Conservation (phyloP, 2,888 invertebrate genomes). For the Hofmannophila pseudospretella region DNA sequence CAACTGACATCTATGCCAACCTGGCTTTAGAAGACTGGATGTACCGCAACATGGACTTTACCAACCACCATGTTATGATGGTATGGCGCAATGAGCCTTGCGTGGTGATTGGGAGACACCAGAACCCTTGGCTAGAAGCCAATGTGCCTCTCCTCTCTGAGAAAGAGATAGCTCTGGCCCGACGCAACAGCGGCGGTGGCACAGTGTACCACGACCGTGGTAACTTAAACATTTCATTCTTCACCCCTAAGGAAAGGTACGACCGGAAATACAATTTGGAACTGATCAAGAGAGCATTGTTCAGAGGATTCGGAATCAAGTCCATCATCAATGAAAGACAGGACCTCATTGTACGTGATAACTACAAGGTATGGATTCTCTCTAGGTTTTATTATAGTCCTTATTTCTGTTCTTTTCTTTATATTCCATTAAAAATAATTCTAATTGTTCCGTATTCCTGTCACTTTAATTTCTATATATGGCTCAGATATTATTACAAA, state of each 20-base stretch:
- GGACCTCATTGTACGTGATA: slow-evolving; percentile 89
- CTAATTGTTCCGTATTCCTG: too few relatives aligned
- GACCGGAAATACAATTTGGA: slow-evolving; percentile 92
- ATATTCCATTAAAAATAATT: too few relatives aligned
- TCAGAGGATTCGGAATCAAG: slow-evolving; percentile 88
- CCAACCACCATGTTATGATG: slow-evolving; percentile 89
- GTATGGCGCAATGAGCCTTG: slow-evolving; percentile 96
- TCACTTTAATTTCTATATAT: too few relatives aligned
- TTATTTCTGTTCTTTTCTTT: too few relatives aligned
- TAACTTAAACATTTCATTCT: slow-evolving; percentile 95
- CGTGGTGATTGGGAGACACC: slow-evolving; percentile 97
- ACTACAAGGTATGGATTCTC: slow-evolving; percentile 88
- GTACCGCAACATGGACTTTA: slow-evolving; percentile 91
- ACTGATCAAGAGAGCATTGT: slow-evolving; percentile 89
- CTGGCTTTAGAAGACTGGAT: slow-evolving; percentile 98
- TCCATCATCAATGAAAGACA: slow-evolving; percentile 88
- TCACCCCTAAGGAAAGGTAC: slow-evolving; percentile 89
- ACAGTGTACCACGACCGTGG: slow-evolving; percentile 97
- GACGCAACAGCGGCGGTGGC: slow-evolving; percentile 97
- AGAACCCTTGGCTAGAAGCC: slow-evolving; percentile 97
- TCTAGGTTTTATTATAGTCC: too few relatives aligned
- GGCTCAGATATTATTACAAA: too few relatives aligned
- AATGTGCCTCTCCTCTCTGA: slow-evolving; percentile 83
- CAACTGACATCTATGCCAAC: slow-evolving; percentile 93
- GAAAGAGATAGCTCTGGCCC: slow-evolving; percentile 85